These are phyloP conservation scores for Cichlasoma orientale DNA, from an alignment of 2,797 vertebrate species.

Conservation along the genomic window DNA sequence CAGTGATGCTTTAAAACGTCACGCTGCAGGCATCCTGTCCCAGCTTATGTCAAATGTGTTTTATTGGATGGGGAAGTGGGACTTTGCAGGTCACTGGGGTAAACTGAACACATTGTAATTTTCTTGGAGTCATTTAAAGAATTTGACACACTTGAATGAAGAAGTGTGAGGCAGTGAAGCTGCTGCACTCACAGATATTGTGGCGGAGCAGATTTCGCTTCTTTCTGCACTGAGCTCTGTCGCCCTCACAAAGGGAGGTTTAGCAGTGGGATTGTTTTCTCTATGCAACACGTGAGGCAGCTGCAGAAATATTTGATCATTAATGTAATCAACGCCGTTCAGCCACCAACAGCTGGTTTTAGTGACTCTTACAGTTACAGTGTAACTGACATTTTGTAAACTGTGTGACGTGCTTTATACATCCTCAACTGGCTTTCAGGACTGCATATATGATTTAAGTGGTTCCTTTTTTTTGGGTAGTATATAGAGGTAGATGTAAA, in stretches of 20 bases:
- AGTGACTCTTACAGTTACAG: too few relatives aligned
- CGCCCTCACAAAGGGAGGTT: neutral
- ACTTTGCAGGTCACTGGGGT: slow-evolving; percentile 9
- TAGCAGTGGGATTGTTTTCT: neutral
- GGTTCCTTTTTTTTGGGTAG: neutral
- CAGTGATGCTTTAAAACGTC: neutral
- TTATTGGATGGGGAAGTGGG: slow-evolving; percentile 1
- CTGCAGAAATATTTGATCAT: neutral
- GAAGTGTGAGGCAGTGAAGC: slow-evolving; percentile 2
- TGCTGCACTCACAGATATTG: slow-evolving; percentile 20
- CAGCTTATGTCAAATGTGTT: slow-evolving; percentile 7
- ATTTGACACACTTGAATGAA: neutral
- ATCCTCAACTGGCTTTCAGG: too few relatives aligned
- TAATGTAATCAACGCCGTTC: neutral
- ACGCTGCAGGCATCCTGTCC: slow-evolving; percentile 21
- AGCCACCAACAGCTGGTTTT: too few relatives aligned
- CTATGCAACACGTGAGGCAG: neutral
- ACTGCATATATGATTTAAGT: neutral
- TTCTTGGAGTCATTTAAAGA: slow-evolving; percentile 20
- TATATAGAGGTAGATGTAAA: neutral
- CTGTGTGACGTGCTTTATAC: too few relatives aligned
- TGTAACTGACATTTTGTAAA: too few relatives aligned
- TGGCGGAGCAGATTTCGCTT: slow-evolving; percentile 18
- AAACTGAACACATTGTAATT: slow-evolving; percentile 12
- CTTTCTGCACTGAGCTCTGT: neutral